A percentile compares a stretch with the other conserved stretches of the same genome.
These are phyloP conservation scores for Thermophis baileyi DNA, from an alignment of 2,113 vertebrate genomes.

Conservation along the genomic window DNA sequence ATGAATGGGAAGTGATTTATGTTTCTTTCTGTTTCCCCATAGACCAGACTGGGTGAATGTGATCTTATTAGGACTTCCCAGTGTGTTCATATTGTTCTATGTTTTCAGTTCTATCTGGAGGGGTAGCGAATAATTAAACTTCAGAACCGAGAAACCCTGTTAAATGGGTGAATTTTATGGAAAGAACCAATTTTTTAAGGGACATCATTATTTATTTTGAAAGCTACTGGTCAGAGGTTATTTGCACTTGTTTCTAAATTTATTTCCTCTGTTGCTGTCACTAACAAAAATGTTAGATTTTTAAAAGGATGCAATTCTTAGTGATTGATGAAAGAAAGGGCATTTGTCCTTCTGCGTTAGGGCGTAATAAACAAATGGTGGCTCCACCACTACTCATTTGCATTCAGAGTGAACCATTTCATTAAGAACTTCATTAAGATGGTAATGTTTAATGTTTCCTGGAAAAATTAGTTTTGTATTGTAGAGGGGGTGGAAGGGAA, in stretches of 20 bases:
- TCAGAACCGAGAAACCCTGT: not conserved
- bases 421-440: slow-evolving; percentile 86
- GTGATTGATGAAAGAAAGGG: slow-evolving; percentile 58
- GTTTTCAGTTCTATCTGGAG: not conserved
- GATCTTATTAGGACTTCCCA: not conserved
- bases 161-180: not conserved
- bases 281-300: slow-evolving; percentile 11
- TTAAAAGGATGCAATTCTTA: slow-evolving; percentile 41
- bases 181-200: not conserved
- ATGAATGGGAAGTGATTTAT: not conserved
- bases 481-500: slow-evolving; percentile 22
- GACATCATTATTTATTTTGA: not conserved
- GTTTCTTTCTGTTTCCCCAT: not conserved
- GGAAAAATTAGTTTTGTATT: slow-evolving; percentile 75
- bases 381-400: slow-evolving; percentile 70
- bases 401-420: slow-evolving; percentile 75
- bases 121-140: not conserved
- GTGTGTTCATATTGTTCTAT: no score
- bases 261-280: slow-evolving; percentile 19
- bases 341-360: slow-evolving; percentile 59
- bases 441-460: slow-evolving; percentile 82
- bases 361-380: slow-evolving; percentile 59
- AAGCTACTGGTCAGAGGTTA: not conserved
- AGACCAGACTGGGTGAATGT: not conserved
- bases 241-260: not conserved